Percentiles rank a stretch among this genome's conserved stretches.
These are phyloP conservation scores for Elymnias hypermnestra DNA, from an alignment of 1,140 invertebrate genomes.

Conservation along the genomic window DNA sequence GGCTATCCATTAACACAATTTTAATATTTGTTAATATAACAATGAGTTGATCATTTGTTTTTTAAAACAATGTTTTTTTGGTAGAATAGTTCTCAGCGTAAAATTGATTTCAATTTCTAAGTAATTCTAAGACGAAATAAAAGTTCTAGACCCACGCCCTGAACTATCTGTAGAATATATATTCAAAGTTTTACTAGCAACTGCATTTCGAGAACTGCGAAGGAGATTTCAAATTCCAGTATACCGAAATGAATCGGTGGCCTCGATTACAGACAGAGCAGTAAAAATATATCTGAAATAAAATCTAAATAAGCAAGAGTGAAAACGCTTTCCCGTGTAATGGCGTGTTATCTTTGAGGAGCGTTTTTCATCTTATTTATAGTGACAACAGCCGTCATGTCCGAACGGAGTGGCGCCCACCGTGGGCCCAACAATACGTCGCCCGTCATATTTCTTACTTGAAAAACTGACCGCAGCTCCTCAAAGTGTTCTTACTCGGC, in stretches of 20 bases:
- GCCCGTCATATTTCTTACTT: constrained; percentile 35
- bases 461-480: constrained; percentile 25
- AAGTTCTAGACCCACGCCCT: no score
- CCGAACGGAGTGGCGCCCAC: constrained; percentile 31
- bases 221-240: no score
- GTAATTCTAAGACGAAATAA: no score
- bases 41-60: no score
- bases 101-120: no score
- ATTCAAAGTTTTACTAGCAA: no score
- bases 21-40: no score
- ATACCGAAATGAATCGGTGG: not conserved
- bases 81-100: no score
- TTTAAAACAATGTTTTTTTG: no score
- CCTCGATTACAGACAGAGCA: not conserved
- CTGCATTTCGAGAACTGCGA: no score
- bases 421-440: constrained; percentile 26
- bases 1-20: no score
- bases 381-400: constrained; percentile 44
- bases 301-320: constrained; percentile 17
- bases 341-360: constrained; percentile 22
- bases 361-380: constrained; percentile 44
- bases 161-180: no score
- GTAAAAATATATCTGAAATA: constrained; percentile 7
- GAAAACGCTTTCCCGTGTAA: constrained; percentile 21
- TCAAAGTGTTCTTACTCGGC: constrained; percentile 27